phyloP scores from a whole-genome alignment of 2,113 vertebrate species.

The Paratilapia polleni region DNA sequence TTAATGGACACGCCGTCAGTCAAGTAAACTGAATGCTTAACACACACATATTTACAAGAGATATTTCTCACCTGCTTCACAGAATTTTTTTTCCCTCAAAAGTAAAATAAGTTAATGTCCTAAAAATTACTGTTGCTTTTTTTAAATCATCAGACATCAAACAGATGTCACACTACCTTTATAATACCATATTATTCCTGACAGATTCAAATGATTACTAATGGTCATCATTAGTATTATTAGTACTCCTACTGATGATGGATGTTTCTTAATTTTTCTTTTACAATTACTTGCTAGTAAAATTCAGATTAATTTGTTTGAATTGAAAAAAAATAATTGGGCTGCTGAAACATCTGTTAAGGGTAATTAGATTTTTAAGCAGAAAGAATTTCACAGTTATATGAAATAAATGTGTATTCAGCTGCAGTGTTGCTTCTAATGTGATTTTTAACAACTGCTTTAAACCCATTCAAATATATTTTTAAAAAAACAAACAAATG shows the following conservation, averaged over 20 bases:
- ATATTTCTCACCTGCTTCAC: neutral
- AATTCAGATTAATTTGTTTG: neutral
- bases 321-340: neutral
- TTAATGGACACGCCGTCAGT: neutral
- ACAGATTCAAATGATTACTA: neutral
- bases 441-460: neutral
- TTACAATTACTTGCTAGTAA: neutral
- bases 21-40: too few species aligned
- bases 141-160: neutral
- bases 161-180: neutral
- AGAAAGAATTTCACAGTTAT: constrained; percentile 7
- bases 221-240: neutral
- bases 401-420: neutral
- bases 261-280: neutral
- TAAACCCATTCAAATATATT: neutral
- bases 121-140: neutral
- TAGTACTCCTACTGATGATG: neutral
- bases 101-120: neutral
- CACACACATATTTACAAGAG: neutral
- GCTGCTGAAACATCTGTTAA: neutral
- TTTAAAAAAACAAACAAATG: neutral
- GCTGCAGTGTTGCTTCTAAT: neutral
- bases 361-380: neutral
- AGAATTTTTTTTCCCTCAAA: neutral
- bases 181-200: neutral